phyloP scores from a whole-genome alignment of 2,113 vertebrate species.

The Hydrolagus affinis region DNA sequence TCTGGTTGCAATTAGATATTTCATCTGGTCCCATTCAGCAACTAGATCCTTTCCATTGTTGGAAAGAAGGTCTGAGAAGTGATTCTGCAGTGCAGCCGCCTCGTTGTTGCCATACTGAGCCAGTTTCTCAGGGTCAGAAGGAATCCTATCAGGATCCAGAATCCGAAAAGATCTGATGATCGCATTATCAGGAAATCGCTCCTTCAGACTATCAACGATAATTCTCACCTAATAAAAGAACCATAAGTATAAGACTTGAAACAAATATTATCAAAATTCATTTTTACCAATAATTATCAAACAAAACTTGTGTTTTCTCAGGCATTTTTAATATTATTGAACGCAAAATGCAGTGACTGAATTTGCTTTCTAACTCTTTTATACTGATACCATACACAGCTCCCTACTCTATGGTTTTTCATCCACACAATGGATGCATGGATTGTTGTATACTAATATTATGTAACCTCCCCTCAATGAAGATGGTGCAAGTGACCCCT shows the following conservation, averaged over 20 bases:
- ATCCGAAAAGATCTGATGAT: conserved; percentile 30
- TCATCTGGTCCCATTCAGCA: conserved; percentile 30
- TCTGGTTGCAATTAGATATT: conserved; percentile 31
- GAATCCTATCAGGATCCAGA: conserved; percentile 30
- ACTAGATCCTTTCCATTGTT: conserved; percentile 24
- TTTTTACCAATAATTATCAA: not conserved
- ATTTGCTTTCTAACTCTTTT: no score
- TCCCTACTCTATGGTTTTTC: no score
- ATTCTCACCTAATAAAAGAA: conserved; percentile 22
- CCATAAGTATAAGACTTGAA: not conserved
- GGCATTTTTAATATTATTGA: no score
- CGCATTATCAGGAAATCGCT: conserved; percentile 17
- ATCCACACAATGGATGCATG: no score
- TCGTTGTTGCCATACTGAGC: conserved; percentile 28
- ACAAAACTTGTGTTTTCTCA: no score
- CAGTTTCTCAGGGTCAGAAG: conserved; percentile 25
- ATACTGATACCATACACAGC: no score
- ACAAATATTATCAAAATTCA: not conserved
- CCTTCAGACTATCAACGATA: conserved; percentile 30
- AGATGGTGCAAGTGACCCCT: no score
- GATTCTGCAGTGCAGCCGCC: conserved; percentile 23
- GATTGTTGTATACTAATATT: no score
- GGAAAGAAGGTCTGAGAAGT: conserved; percentile 23
- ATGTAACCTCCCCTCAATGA: no score
- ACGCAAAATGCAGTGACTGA: no score